Evolutionary conservation across 1,140 invertebrate genomes (phyloP).

Genomic region (Telenomus remus): DNA sequence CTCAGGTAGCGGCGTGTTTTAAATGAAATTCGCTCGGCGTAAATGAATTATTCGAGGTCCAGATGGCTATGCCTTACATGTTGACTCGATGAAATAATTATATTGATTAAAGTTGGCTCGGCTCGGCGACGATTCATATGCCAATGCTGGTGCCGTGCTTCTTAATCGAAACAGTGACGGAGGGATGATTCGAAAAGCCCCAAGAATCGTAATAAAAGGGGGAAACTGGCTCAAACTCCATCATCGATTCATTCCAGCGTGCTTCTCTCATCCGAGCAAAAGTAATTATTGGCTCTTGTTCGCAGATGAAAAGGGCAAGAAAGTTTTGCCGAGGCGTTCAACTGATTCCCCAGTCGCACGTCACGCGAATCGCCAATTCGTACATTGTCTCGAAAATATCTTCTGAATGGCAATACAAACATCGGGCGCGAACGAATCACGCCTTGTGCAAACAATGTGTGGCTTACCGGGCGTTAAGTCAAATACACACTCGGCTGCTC

Average conservation of each 20-base stretch:
- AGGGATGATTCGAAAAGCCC: slow-evolving; percentile 52
- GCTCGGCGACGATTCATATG: slow-evolving; percentile 40
- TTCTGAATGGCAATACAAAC: slow-evolving; percentile 64
- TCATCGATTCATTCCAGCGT: slow-evolving; percentile 57
- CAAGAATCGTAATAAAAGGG: slow-evolving; percentile 59
- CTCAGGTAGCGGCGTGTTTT: slow-evolving; percentile 10
- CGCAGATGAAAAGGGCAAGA: slow-evolving; percentile 53
- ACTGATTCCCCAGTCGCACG: slow-evolving; percentile 53
- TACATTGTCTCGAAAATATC: slow-evolving; percentile 64
- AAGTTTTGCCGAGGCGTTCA: slow-evolving; percentile 53
- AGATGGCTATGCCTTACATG: slow-evolving; percentile 35
- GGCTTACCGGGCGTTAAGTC: slow-evolving; percentile 55
- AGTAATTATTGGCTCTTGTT: slow-evolving; percentile 64
- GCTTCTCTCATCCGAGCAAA: slow-evolving; percentile 53
- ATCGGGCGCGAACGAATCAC: slow-evolving; percentile 50
- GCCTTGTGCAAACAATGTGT: slow-evolving; percentile 60
- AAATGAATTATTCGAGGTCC: slow-evolving; percentile 24
- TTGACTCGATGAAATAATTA: slow-evolving; percentile 42
- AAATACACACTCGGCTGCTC: slow-evolving; percentile 48
- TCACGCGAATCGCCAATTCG: slow-evolving; percentile 49
- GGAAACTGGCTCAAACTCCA: slow-evolving; percentile 53
- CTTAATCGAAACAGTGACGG: slow-evolving; percentile 50
- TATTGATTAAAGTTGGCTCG: slow-evolving; percentile 35
- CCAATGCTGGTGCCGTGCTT: slow-evolving; percentile 29
- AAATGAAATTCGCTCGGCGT: slow-evolving; percentile 13